Evolutionary conservation across 2,888 invertebrate genomes (phyloP).

Genomic region (Meghimatium bilineatum): DNA sequence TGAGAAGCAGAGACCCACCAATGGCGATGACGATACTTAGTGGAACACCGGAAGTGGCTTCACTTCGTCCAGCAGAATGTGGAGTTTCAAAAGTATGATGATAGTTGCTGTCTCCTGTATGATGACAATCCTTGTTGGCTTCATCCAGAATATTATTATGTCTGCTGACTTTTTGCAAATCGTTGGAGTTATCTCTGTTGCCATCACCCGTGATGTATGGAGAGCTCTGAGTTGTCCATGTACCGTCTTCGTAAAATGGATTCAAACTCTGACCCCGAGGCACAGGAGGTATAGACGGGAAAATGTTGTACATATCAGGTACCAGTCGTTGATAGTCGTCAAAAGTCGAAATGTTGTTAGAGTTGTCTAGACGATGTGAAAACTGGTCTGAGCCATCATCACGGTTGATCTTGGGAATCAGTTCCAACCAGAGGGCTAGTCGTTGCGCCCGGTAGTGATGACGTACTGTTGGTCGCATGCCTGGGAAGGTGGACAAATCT

Average conservation of each 20-base stretch:
- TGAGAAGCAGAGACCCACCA: conserved; percentile 91
- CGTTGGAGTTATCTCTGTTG: neutral
- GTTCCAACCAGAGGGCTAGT: conserved; percentile 94
- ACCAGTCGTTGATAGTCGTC: conserved; percentile 87
- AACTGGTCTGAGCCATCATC: conserved; percentile 89
- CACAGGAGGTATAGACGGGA: conserved; percentile 70
- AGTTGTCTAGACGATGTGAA: conserved; percentile 89
- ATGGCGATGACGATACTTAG: conserved; percentile 85
- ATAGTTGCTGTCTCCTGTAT: neutral
- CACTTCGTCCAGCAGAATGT: conserved; percentile 18
- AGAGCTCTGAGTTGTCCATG: conserved; percentile 35
- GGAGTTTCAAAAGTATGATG: conserved; percentile 37
- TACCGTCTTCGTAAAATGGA: conserved; percentile 33
- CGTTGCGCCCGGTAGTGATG: conserved; percentile 97
- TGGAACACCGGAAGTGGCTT: conserved; percentile 60
- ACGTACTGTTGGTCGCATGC: conserved; percentile 91
- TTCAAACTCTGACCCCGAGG: conserved; percentile 61
- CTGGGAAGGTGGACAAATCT: conserved; percentile 79
- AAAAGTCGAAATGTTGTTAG: conserved; percentile 90
- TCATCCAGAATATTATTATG: conserved; percentile 20
- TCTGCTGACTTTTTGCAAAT: neutral
- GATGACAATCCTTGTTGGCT: neutral
- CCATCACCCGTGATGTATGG: conserved; percentile 25
- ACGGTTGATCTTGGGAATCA: conserved; percentile 91
- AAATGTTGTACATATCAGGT: conserved; percentile 54